Percentiles rank a stretch among this genome's conserved stretches.
phyloP scores from a whole-genome alignment of 2,797 vertebrate genomes.

The Siniperca obscura region DNA sequence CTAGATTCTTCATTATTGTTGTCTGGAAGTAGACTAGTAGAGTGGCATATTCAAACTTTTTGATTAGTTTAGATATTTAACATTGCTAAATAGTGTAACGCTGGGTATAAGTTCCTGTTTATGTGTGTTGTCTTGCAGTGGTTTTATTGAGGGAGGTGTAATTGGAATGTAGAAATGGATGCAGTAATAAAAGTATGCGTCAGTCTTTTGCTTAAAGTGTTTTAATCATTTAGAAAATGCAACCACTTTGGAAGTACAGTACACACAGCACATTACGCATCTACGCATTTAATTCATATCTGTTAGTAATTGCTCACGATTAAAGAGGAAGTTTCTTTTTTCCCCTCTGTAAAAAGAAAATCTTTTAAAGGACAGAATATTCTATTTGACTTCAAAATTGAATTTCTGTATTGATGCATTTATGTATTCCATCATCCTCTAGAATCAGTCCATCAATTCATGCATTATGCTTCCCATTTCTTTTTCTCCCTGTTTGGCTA shows the following conservation, averaged over 20 bases:
- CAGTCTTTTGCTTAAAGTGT: neutral
- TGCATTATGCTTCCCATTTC: slow-evolving; percentile 67
- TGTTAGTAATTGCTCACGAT: slow-evolving; percentile 23
- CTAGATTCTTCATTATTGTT: slow-evolving; percentile 1
- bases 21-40: neutral
- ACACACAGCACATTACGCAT: neutral
- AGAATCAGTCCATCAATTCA: slow-evolving; percentile 72
- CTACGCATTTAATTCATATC: slow-evolving; percentile 1
- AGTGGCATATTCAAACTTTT: slow-evolving; percentile 12
- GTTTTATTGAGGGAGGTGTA: no score
- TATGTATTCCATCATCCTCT: slow-evolving; percentile 76
- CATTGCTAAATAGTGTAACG: neutral
- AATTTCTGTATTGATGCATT: slow-evolving; percentile 77
- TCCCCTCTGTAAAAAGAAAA: slow-evolving; percentile 24
- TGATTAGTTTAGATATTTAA: slow-evolving; percentile 1
- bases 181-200: neutral
- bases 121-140: no score
- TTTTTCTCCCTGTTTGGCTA: slow-evolving; percentile 58
- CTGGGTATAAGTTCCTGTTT: no score
- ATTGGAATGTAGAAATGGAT: neutral
- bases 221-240: slow-evolving; percentile 4
- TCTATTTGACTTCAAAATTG: slow-evolving; percentile 68
- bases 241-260: neutral
- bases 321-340: slow-evolving; percentile 21
- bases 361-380: slow-evolving; percentile 53